Conservation (phyloP, 1,140 invertebrate genomes). For the Pectinophora gossypiella region DNA sequence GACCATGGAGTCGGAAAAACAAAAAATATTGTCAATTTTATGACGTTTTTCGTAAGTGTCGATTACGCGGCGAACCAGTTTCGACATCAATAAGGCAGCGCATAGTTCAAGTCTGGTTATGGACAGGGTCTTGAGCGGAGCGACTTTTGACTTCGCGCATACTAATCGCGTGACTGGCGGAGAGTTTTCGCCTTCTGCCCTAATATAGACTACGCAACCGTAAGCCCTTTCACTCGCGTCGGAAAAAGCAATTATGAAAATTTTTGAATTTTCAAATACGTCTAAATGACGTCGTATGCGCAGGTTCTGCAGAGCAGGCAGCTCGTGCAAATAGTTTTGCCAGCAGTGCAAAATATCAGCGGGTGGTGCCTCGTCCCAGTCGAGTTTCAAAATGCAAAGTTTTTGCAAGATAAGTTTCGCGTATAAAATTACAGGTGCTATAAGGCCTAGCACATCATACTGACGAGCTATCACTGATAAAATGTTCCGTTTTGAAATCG, state of each 20-base stretch:
- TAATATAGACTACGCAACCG: slow-evolving; percentile 34
- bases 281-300: background rate
- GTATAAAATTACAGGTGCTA: background rate
- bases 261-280: background rate
- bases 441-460: slow-evolving; percentile 1
- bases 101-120: slow-evolving; percentile 9
- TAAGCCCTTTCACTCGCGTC: slow-evolving; percentile 38
- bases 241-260: slow-evolving; percentile 26
- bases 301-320: background rate
- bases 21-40: background rate
- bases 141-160: slow-evolving; percentile 27
- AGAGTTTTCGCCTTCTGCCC: background rate
- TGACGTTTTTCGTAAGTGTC: background rate
- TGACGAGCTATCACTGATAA: slow-evolving; percentile 3
- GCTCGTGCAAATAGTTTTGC: background rate
- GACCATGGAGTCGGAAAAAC: background rate
- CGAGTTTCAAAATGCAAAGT: background rate
- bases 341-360: background rate
- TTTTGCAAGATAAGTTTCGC: background rate
- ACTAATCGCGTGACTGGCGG: slow-evolving; percentile 3
- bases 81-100: background rate
- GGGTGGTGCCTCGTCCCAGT: background rate
- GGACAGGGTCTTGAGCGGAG: background rate
- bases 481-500: slow-evolving; percentile 6
- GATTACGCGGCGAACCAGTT: background rate